Evolutionary conservation across 2,113 vertebrate species (phyloP).

Genomic region (Ophiodon elongatus): DNA sequence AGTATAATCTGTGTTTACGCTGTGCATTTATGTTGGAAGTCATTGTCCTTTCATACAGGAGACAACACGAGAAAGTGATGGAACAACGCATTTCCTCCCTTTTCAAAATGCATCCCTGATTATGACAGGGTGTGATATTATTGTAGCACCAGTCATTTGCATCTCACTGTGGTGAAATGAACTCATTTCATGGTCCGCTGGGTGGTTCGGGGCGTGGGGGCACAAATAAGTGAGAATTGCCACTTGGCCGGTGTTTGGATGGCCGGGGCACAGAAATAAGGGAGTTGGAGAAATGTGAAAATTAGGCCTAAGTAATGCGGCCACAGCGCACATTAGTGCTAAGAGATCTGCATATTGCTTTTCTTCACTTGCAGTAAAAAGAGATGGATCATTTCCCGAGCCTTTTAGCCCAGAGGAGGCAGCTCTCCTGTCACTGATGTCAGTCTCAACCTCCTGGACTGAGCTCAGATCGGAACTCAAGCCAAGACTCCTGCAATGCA

Average conservation of each 20-base stretch:
- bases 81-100: conserved; percentile 36
- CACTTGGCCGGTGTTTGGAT: conserved; percentile 66
- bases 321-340: conserved; percentile 25
- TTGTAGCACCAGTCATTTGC: conserved; percentile 74
- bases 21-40: not conserved
- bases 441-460: conserved; percentile 30
- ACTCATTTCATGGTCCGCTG: conserved; percentile 82
- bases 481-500: conserved; percentile 20
- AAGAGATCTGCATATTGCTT: conserved; percentile 49
- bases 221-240: conserved; percentile 77
- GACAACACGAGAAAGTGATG: conserved; percentile 37
- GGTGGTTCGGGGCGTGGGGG: conserved; percentile 50
- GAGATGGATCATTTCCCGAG: conserved; percentile 32
- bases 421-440: conserved; percentile 31
- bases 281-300: conserved; percentile 58
- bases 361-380: conserved; percentile 22
- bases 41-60: conserved; percentile 17
- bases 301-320: conserved; percentile 48
- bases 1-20: conserved; percentile 45
- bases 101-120: conserved; percentile 69
- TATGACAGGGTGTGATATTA: conserved; percentile 74
- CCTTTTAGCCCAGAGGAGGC: conserved; percentile 17
- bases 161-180: conserved; percentile 74
- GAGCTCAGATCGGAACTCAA: conserved; percentile 2
- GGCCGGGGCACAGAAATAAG: conserved; percentile 50